A percentile compares a stretch with the other conserved stretches of the same genome.
These are phyloP conservation scores for Cephonodes hylas DNA, from an alignment of 2,888 invertebrate genomes.

Conservation along the genomic window DNA sequence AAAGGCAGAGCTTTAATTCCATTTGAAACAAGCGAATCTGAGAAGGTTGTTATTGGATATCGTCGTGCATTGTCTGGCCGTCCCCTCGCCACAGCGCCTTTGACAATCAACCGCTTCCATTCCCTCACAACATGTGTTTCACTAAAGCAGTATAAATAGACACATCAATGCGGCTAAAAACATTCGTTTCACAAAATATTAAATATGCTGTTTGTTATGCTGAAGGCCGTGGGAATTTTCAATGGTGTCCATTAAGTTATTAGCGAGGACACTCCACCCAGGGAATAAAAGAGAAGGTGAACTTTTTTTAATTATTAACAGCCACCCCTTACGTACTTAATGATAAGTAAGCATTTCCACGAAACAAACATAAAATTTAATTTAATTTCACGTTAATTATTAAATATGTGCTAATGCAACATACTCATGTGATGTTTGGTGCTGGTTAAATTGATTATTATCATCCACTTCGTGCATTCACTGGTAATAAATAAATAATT, in stretches of 20 bases:
- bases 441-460: too few relatives aligned
- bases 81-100: background rate
- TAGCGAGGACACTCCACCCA: constrained; percentile 26
- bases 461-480: too few relatives aligned
- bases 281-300: constrained; percentile 23
- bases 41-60: background rate
- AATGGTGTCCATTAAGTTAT: constrained; percentile 38
- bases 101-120: background rate
- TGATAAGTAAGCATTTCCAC: background rate
- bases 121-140: constrained; percentile 27
- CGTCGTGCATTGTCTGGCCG: background rate
- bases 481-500: too few relatives aligned
- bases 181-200: constrained; percentile 33
- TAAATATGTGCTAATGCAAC: background rate
- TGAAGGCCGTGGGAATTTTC: constrained; percentile 23
- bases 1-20: background rate
- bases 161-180: constrained; percentile 22
- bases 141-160: constrained; percentile 31
- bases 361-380: background rate
- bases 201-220: constrained; percentile 35
- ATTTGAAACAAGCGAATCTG: background rate
- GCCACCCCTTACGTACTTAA: background rate
- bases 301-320: constrained; percentile 14
- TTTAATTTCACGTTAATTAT: background rate
- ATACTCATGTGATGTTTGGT: too few relatives aligned